A percentile compares a stretch with the other conserved stretches of the same genome.
Conservation (phyloP, 2,797 vertebrate species). For the Otolemur crassicaudatus region DNA sequence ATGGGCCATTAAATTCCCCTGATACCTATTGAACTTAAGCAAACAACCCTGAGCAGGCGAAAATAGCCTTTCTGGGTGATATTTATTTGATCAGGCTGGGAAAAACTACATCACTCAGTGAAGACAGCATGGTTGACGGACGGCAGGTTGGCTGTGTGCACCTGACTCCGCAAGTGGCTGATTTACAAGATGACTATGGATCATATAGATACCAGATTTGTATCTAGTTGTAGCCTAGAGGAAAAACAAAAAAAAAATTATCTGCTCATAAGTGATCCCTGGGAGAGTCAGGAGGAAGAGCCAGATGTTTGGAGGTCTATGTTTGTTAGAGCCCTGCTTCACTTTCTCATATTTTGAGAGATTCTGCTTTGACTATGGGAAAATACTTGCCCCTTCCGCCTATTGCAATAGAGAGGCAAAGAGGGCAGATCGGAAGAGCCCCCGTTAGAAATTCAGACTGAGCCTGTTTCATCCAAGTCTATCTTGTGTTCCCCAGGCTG, state of each 20-base stretch:
- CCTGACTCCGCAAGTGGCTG: neutral
- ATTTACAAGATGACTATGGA: conserved; percentile 31
- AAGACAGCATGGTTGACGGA: neutral
- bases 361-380: neutral
- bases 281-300: neutral
- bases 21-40: conserved; percentile 57
- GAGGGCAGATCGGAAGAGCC: neutral
- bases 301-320: neutral
- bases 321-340: neutral
- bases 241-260: conserved; percentile 4
- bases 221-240: neutral
- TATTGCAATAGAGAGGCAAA: neutral
- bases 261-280: neutral
- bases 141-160: neutral
- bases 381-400: neutral
- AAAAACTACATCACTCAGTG: neutral
- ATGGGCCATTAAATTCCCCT: conserved; percentile 22
- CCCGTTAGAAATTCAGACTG: neutral
- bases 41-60: neutral
- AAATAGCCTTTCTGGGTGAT: conserved; percentile 11
- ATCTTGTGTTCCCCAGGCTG: neutral
- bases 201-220: neutral
- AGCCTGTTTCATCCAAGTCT: neutral
- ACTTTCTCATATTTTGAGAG: neutral
- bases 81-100: conserved; percentile 36